A percentile compares a stretch with the other conserved stretches of the same genome.
Evolutionary conservation across 2,113 vertebrate genomes (phyloP).

Genomic region (Bucco capensis): DNA sequence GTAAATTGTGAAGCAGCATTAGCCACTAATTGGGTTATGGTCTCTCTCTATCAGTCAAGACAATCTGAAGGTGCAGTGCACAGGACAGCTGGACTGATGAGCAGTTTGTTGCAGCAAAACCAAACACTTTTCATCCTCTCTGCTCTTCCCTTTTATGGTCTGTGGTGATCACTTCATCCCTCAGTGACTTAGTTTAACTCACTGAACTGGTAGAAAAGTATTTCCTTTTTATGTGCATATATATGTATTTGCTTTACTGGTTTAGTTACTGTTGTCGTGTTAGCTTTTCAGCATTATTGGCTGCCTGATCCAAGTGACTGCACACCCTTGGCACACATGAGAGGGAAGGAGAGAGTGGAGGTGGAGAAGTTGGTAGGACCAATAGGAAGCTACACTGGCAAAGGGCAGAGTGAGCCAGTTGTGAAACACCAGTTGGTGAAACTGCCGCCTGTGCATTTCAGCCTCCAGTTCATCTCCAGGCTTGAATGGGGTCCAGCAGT

Average conservation of each 20-base stretch:
- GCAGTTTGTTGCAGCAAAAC: neutral
- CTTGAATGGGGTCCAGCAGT: neutral
- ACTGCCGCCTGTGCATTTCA: neutral
- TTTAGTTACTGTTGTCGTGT: neutral
- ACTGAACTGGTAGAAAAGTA: neutral
- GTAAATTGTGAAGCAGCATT: neutral
- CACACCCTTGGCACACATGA: neutral
- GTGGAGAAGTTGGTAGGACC: conserved; percentile 20
- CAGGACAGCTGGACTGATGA: neutral
- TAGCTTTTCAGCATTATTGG: neutral
- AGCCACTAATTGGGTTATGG: fast-evolving
- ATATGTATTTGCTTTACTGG: neutral
- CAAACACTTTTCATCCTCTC: neutral
- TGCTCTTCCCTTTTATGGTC: neutral
- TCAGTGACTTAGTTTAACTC: neutral
- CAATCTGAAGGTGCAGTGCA: neutral
- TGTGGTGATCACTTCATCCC: neutral
- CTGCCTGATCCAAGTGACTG: neutral
- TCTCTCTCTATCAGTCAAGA: fast-evolving
- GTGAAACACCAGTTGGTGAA: neutral
- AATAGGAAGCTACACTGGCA: neutral
- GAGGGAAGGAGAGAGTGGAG: neutral
- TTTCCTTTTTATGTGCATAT: neutral
- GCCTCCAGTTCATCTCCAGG: neutral
- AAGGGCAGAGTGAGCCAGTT: neutral